Evolutionary conservation across 1,140 invertebrate genomes (phyloP), one percentile per base, ranked within the genome.

Genomic region (Heliconius himera): DNA sequence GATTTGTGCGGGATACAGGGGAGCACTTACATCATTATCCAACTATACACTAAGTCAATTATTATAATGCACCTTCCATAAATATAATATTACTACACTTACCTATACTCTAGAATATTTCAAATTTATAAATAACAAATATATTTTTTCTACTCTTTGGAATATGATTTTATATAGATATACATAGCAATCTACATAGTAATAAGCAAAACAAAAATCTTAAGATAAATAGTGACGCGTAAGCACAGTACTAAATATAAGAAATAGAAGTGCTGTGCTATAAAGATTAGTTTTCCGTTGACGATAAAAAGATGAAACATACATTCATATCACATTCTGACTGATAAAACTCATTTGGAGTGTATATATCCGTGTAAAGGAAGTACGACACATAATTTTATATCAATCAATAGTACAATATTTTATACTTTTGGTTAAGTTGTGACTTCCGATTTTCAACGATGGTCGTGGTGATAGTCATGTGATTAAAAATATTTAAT

Each of bases 251-350:
- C 20, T 18, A 8, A 51, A 6, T 56, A 22, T 22, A 11, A 26
- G 9, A 29, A 56, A 3, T 22, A 16, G 60, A 66, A 66, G 60
- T 66, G n/a, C 60, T 66, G 26, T 29, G 26, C 26, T 29, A 66
- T 66, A 66, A 74, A 74, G 54, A 74, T 33, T n/a, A 41, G 1
- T 66, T 76, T 76, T 70, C 54, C 41, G 74, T 46, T 66, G 60
- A 60, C 26, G 60, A 60, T 76, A 76, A 76, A 66, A 66, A 66
- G 6, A 66, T 66, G 60, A 66, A 26, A 41, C 74, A 66, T 76
- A 41, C 29, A 56, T 22, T 75, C 51, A 56, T 75, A 60, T 76
- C 54, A 66, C n/a, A 60, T 22, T 26, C 3, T 1, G 0, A 60
- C 26, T 66, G 60, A 66, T 29, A 66, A 66, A 66, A 66, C 54